Percentiles rank a stretch among this genome's conserved stretches.
phyloP scores from a whole-genome alignment of 2,888 invertebrate genomes.

The Lamellibrachia satsuma region DNA sequence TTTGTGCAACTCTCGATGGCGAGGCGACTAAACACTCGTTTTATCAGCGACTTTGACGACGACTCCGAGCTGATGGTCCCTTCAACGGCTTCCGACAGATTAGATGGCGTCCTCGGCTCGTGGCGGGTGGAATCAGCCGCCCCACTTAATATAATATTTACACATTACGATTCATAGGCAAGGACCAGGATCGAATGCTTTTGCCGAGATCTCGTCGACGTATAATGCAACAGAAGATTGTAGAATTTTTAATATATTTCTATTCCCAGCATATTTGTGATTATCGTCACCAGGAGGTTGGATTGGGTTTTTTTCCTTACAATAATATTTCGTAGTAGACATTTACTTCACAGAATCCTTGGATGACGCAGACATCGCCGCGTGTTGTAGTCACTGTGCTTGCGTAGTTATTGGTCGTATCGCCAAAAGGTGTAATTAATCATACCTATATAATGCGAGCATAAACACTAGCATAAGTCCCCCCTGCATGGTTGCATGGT shows the following conservation, averaged over 20 bases:
- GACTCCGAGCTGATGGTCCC: not conserved
- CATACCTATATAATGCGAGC: not conserved
- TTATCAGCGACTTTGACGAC: constrained; percentile 9
- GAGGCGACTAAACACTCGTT: constrained; percentile 4
- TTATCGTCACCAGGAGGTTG: not conserved
- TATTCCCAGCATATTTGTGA: not conserved
- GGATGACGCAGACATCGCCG: not conserved
- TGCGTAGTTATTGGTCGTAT: not conserved
- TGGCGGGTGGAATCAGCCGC: not conserved
- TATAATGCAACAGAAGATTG: not conserved
- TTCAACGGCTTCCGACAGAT: constrained; percentile 3
- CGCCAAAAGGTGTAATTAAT: not conserved
- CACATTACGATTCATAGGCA: not conserved
- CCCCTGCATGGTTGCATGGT: not conserved
- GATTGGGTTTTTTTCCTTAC: not conserved
- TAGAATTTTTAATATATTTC: not conserved
- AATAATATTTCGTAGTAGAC: not conserved
- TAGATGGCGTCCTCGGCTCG: not conserved
- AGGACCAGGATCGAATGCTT: not conserved
- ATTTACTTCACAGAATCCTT: not conserved
- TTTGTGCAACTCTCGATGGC: not conserved
- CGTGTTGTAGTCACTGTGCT: not conserved
- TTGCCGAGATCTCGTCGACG: not conserved
- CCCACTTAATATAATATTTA: not conserved
- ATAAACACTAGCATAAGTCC: not conserved